Evolutionary conservation across 1,140 invertebrate species (phyloP), one percentile per base, ranked within the genome.

Genomic region (Sitodiplosis mosellana): DNA sequence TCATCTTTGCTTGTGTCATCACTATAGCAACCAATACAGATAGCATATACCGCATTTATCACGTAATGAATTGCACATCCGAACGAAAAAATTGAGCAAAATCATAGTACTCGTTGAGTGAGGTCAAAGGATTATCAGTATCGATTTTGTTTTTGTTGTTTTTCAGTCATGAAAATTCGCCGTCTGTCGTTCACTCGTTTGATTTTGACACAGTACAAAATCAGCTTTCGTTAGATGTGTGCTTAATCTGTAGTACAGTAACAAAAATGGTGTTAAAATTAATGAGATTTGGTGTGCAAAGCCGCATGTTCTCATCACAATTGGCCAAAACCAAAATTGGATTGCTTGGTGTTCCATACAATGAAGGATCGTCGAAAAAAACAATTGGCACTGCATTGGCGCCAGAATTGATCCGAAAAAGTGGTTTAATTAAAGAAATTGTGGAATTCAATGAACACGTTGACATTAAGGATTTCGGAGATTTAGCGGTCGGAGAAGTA

Each of bases 271-370:
- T 34, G n/a, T n/a, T n/a, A n/a, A n/a, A n/a, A n/a, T 34, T 34
- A 34, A 34, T 34, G 14, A 34, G 17, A 41, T 12, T 10, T 12
- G 17, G 8, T 41, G 8, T 8, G 15, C 8, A 41, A 41, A 10
- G 6, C 6, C 10, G 15, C 38, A 41, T n/a, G n/a, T n/a, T n/a
- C n/a, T n/a, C n/a, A n/a, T n/a, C n/a, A n/a, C n/a, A 15, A 12
- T 8, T 15, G 38, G 8, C 10, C 17, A 15, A 10, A 10, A 41
- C 38, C 10, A 10, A 15, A 6, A 57, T 73, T 14, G 71, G 70
- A 45, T 58, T 73, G 46, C 52, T 73, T 14, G 71, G 70, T n/a
- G 70, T 72, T 27, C 71, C 71, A 21, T 72, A 73, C 54, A 68
- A 72, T n/a, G 70, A 72, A 54, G 71, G 71, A 33, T 70, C 72